phyloP scores from a whole-genome alignment of 2,113 vertebrate species.

The Otis tarda region DNA sequence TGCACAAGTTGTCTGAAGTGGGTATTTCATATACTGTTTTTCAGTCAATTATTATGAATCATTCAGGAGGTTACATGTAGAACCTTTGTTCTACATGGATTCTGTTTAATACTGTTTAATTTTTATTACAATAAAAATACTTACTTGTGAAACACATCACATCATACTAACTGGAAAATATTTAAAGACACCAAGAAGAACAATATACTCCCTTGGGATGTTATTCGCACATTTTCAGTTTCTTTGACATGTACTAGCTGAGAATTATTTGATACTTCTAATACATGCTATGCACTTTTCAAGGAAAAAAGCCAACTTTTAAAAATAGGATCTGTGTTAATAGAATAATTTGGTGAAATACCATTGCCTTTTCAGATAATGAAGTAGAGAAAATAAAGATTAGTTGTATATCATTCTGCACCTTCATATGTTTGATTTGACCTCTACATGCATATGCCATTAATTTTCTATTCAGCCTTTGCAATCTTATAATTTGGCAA shows the following conservation, averaged over 20 bases:
- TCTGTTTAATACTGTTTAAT: neutral
- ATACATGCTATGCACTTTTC: neutral
- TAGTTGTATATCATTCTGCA: neutral
- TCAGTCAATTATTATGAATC: neutral
- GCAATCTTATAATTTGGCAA: no score
- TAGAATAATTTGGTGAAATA: neutral
- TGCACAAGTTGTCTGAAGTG: neutral
- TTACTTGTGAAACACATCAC: neutral
- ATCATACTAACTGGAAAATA: neutral
- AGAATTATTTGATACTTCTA: neutral
- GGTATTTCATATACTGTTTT: neutral
- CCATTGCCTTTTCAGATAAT: neutral
- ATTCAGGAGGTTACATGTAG: neutral
- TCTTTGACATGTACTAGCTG: neutral
- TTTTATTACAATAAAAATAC: neutral
- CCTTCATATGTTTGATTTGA: neutral
- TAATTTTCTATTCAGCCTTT: neutral
- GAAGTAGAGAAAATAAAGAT: neutral
- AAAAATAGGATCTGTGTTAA: neutral
- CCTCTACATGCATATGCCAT: neutral
- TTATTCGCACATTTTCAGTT: neutral
- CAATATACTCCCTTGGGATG: neutral
- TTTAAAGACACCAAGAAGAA: neutral
- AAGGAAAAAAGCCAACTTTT: neutral
- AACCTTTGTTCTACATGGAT: neutral